Base-by-base conservation (phyloP, 2,797 vertebrate genomes). In the Arrhamphus sclerolepis region DNA sequence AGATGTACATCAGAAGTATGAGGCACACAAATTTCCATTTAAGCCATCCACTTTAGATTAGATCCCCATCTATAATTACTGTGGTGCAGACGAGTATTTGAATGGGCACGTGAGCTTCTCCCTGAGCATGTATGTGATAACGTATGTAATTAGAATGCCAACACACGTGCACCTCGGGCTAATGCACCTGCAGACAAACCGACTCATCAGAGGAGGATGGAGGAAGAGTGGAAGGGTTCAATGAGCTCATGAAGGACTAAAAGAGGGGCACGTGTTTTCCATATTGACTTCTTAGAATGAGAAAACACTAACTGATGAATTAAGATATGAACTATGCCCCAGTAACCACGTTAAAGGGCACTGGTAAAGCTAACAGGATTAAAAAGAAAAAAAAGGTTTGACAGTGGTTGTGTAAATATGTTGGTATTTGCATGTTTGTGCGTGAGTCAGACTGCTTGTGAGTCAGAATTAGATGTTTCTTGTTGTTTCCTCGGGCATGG, bases 61-160 rank as follows among this genome's bases (percentile, higher is more conserved):
- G 82, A 84, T 83, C 76, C 70, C 47, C 66, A 78, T 88, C 79
- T 80, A 49, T 80, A 85, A 88, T 89, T 85, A 84, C 56, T 40
- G 9, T 7, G 22, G 22, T 77, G 66, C 56, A 70, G 49, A 72
- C 8, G 19, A 43, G n/a, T n/a, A n/a, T n/a, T n/a, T n/a, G n/a
- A n/a, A n/a, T n/a, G n/a, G n/a, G n/a, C n/a, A n/a, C n/a, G n/a
- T n/a, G n/a, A n/a, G 66, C 57, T 5, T 51, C 50, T 72, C 48
- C 2, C 7, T 44, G 28, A 72, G 66, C 72, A 18, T 48, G 65
- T 73, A 42, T 46, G 46, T 9, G 14, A 66, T 76, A 68, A 76
- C 56, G 6, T 46, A 60, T 38, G 13, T 38, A 38, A 38, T 38
- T 38, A 38, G 34, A 38, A 16, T 14, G 20, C 51, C 63, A 46